A percentile compares a stretch with the other conserved stretches of the same genome.
phyloP scores from a whole-genome alignment of 2,113 vertebrate genomes.

The Phylloscopus trochilus region DNA sequence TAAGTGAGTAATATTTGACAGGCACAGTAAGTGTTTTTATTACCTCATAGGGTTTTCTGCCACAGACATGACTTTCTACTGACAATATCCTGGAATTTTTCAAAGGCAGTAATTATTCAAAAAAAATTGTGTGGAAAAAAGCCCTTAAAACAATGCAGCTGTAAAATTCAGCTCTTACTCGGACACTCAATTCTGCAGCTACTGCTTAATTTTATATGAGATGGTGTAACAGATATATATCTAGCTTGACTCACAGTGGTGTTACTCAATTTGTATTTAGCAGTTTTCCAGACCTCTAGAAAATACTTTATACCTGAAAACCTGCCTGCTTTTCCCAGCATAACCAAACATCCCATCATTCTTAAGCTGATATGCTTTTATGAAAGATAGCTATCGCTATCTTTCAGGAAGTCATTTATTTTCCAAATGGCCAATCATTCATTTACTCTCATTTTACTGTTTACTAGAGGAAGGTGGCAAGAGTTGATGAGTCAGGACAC shows the following conservation, averaged over 20 bases:
- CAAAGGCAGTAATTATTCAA: neutral
- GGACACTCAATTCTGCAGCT: neutral
- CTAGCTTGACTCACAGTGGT: neutral
- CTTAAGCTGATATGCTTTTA: neutral
- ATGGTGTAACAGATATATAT: neutral
- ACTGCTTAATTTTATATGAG: neutral
- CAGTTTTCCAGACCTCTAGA: neutral
- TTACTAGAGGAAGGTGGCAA: neutral
- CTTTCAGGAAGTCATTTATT: neutral
- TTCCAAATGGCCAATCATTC: neutral
- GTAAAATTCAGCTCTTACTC: neutral
- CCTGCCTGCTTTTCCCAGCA: neutral
- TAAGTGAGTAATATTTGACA: neutral
- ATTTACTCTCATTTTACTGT: neutral
- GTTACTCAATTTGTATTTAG: neutral
- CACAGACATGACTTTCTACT: neutral
- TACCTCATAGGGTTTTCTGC: neutral
- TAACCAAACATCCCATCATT: neutral
- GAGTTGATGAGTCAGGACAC: neutral
- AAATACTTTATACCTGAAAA: neutral
- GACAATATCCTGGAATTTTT: neutral
- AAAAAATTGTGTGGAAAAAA: neutral
- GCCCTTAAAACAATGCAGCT: neutral
- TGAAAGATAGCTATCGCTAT: accelerated
- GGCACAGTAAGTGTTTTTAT: neutral